Evolutionary conservation across 64 coral and sea anemone species (phyloP).

Genomic region (Montipora efflorescens): DNA sequence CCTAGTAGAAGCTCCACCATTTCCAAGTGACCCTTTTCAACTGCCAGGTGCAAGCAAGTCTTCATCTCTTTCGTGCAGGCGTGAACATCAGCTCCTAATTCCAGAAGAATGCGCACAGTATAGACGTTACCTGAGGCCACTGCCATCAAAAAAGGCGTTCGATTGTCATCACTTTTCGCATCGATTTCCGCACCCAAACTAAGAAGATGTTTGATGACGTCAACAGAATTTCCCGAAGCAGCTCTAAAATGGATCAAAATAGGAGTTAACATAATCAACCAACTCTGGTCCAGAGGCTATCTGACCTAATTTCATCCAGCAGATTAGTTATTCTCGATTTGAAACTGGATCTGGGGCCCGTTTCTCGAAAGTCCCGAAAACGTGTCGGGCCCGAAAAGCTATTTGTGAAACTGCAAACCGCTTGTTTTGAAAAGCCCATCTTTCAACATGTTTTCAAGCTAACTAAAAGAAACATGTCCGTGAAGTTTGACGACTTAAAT

Average conservation of each 20-base stretch:
- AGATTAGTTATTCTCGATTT: too few relatives aligned
- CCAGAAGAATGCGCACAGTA: slow-evolving; percentile 52
- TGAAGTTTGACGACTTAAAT: too few relatives aligned
- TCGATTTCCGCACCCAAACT: slow-evolving; percentile 36
- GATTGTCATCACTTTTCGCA: slow-evolving; percentile 35
- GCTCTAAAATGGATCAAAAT: slow-evolving; percentile 47
- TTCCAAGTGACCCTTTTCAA: slow-evolving; percentile 46
- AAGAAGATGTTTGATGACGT: slow-evolving; percentile 68
- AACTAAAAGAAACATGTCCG: too few relatives aligned
- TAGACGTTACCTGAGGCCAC: slow-evolving; percentile 14
- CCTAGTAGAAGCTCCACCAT: slow-evolving; percentile 13
- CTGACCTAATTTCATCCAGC: too few relatives aligned
- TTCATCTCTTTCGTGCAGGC: slow-evolving; percentile 63
- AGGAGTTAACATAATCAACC: background rate
- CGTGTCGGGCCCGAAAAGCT: too few relatives aligned
- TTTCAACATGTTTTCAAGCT: too few relatives aligned
- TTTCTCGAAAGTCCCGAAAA: too few relatives aligned
- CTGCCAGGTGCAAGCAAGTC: slow-evolving; percentile 73
- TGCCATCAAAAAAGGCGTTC: slow-evolving; percentile 76
- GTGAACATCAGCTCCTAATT: slow-evolving; percentile 62
- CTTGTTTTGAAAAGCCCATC: too few relatives aligned
- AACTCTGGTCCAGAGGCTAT: background rate
- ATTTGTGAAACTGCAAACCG: too few relatives aligned
- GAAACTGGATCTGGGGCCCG: too few relatives aligned
- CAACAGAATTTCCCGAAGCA: slow-evolving; percentile 38